Conservation (phyloP, 1,140 invertebrate species). For the Panagrolaimus sp. region DNA sequence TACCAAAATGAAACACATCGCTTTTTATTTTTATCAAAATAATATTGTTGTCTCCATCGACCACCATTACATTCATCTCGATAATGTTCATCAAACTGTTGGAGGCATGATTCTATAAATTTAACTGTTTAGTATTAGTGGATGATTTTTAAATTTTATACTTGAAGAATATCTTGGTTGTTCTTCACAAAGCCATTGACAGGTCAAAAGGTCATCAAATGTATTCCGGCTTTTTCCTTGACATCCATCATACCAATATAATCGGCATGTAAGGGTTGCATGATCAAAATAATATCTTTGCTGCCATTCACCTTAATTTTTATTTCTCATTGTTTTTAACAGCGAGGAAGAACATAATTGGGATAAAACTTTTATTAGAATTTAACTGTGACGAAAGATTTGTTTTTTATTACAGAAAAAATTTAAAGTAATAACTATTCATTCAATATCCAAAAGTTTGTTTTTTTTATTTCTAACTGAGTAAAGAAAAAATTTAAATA, state of each 20-base stretch:
- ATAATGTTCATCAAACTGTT: slow-evolving; percentile 51
- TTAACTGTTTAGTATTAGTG: background rate
- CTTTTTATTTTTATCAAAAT: slow-evolving; percentile 50
- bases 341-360: background rate
- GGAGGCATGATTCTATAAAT: slow-evolving; percentile 46
- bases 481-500: too few relatives aligned
- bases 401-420: too few relatives aligned
- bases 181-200: slow-evolving; percentile 56
- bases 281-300: slow-evolving; percentile 56
- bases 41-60: slow-evolving; percentile 49
- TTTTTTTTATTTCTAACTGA: too few relatives aligned
- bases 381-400: too few relatives aligned
- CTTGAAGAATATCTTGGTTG: slow-evolving; percentile 31
- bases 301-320: slow-evolving; percentile 50
- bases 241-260: slow-evolving; percentile 53
- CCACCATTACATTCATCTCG: slow-evolving; percentile 57
- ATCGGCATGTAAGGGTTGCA: slow-evolving; percentile 45
- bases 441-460: too few relatives aligned
- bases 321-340: background rate
- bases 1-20: slow-evolving; percentile 44
- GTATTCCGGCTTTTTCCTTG: slow-evolving; percentile 44
- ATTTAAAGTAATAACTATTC: too few relatives aligned
- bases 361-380: slow-evolving; percentile 15
- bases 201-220: slow-evolving; percentile 51
- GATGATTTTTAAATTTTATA: slow-evolving; percentile 1